Evolutionary conservation across 1,140 invertebrate genomes (phyloP), one percentile per base, ranked within the genome.

Genomic region (Schlechtendalia chinensis): DNA sequence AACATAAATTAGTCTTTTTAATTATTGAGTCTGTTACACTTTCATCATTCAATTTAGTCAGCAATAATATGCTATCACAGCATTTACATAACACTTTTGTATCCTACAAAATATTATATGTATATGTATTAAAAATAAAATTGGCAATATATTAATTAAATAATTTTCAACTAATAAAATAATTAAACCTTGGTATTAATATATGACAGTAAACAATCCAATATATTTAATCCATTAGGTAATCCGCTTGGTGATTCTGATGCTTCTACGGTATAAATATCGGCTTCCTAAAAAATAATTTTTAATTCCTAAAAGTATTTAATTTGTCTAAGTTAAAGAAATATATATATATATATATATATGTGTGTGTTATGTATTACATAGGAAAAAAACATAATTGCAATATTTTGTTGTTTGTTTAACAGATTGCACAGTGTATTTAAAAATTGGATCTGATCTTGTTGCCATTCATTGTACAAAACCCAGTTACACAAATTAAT

Each of bases 371-470:
- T n/a, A n/a, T n/a, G n/a, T n/a, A 39, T 77, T 77, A 77, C 72
- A 77, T 47, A 29, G 11, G 54, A 77, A 58, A 77, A 77, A 77
- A 77, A 77, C 39, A 77, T 56, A 45, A 77, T 59, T 45, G 72
- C 29, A 27, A 45, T 5, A 77, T 77, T 77, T 59, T 39, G 72
- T 77, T 77, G 72, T 3, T 59, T 24, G 27, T 45, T 59, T 24
- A 77, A 24, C 24, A 77, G 54, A 39, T 19, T 39, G 24, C 72
- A 77, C n/a, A 77, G 54, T 22, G 22, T 77, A 39, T 39, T 16
- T 59, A 77, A 47, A 77, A 77, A 77, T 1, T 59, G n/a, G 12
- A 77, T 77, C 22, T 77, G 72, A 58, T 77, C 72, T 14, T 56
- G n/a, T 45, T 59, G 72, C 1, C 22, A 19, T 77, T 77, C 29